These are phyloP conservation scores for Delphinus delphis DNA, from an alignment of 2,113 vertebrate genomes.

Conservation along the genomic window DNA sequence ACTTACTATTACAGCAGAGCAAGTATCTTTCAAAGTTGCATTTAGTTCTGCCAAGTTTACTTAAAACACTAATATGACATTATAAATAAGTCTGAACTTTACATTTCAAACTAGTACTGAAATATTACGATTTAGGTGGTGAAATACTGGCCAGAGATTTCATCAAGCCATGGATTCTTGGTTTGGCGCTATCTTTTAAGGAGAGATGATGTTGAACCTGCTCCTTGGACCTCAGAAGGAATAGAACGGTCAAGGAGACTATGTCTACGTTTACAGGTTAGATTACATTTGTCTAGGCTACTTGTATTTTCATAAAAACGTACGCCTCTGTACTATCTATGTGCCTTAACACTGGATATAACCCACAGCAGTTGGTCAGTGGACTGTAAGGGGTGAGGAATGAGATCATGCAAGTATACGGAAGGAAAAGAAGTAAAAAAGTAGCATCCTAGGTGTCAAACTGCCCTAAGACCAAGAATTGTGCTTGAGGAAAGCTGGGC, in stretches of 20 bases:
- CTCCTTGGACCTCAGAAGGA: slow-evolving; percentile 97
- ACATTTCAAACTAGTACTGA: slow-evolving; percentile 42
- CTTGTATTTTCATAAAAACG: background rate
- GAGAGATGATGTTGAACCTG: slow-evolving; percentile 96
- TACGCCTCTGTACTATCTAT: background rate
- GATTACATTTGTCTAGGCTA: slow-evolving; percentile 1
- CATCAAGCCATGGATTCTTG: slow-evolving; percentile 97
- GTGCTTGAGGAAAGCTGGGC: background rate
- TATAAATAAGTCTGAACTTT: slow-evolving; percentile 30
- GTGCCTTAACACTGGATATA: background rate
- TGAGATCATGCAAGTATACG: background rate
- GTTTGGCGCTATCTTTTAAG: slow-evolving; percentile 98
- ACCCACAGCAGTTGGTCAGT: background rate
- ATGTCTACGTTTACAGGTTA: slow-evolving; percentile 94
- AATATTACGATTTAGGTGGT: slow-evolving; percentile 90
- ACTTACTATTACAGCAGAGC: slow-evolving; percentile 18
- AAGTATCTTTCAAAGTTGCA: slow-evolving; percentile 7
- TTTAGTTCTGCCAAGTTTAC: slow-evolving; percentile 47
- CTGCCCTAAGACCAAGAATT: background rate
- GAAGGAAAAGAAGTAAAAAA: background rate
- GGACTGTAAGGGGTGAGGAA: slow-evolving; percentile 31
- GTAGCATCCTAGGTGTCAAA: background rate
- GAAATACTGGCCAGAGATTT: slow-evolving; percentile 99
- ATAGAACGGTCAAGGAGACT: slow-evolving; percentile 94
- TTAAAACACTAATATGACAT: slow-evolving; percentile 42